A percentile compares a stretch with the other conserved stretches of the same genome.
Conservation (phyloP, 37 sponge, comb jelly and placozoan species). For the Amphimedon queenslandica region DNA sequence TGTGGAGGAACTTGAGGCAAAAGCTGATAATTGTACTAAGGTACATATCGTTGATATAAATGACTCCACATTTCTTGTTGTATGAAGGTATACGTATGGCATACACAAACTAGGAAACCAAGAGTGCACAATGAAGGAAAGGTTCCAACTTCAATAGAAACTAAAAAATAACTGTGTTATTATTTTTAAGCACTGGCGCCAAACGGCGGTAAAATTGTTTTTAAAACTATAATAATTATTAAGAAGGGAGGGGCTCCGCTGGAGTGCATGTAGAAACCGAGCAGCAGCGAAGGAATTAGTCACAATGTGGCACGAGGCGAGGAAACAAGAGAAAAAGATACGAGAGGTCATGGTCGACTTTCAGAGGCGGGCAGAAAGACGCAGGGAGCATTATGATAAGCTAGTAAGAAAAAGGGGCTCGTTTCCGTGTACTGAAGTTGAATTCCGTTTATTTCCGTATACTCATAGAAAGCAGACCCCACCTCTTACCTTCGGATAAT, state of each 20-base stretch:
- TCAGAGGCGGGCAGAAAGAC: slow-evolving; percentile 87
- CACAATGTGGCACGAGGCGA: slow-evolving; percentile 96
- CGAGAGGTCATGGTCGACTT: slow-evolving; percentile 86
- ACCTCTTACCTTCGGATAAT: slow-evolving; percentile 62
- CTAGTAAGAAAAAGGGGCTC: slow-evolving; percentile 28
- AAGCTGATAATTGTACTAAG: slow-evolving; percentile 60
- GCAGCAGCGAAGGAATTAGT: background rate
- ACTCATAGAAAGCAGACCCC: slow-evolving; percentile 63
- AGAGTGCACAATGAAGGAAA: background rate
- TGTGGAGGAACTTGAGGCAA: slow-evolving; percentile 55
- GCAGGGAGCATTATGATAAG: slow-evolving; percentile 81
- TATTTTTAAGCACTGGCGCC: too few species aligned
- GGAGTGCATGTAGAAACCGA: background rate
- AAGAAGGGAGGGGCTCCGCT: background rate
- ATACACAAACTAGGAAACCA: background rate
- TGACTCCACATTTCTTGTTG: too few species aligned
- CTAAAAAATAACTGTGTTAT: too few species aligned
- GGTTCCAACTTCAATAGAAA: background rate
- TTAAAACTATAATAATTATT: too few species aligned
- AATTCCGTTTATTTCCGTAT: background rate
- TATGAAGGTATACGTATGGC: too few species aligned
- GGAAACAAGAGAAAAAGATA: slow-evolving; percentile 90
- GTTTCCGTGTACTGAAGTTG: background rate
- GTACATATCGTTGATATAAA: slow-evolving; percentile 25
- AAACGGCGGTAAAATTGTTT: too few species aligned